phyloP scores from a whole-genome alignment of 2,888 invertebrate genomes.

The Steinernema carpocapsae region DNA sequence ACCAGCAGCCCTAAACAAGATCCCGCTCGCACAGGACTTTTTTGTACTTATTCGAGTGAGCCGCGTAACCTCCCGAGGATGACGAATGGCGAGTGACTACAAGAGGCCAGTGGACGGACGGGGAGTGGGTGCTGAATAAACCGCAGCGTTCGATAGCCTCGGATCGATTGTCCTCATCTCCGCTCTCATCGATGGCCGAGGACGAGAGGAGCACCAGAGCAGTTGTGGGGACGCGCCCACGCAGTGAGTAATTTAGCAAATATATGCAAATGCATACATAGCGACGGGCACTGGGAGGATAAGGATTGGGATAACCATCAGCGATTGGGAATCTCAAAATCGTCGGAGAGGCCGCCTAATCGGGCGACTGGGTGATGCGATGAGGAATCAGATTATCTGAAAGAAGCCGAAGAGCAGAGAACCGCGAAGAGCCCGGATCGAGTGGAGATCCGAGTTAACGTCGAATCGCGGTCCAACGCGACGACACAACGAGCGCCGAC shows the following conservation, averaged over 20 bases:
- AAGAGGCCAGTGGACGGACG: not conserved
- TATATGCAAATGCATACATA: slow-evolving; percentile 21
- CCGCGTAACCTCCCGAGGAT: not conserved
- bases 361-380: slow-evolving; percentile 8
- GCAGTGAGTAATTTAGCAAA: slow-evolving; percentile 30
- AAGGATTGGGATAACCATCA: slow-evolving; percentile 24
- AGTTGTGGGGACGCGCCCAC: slow-evolving; percentile 5
- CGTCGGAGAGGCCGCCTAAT: not conserved
- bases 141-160: not conserved
- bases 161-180: slow-evolving; percentile 12
- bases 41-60: too few species aligned
- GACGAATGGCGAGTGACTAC: not conserved
- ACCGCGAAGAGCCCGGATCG: too few species aligned
- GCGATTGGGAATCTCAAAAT: slow-evolving; percentile 10
- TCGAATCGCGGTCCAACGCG: not conserved
- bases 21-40: too few species aligned
- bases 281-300: not conserved
- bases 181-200: not conserved
- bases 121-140: not conserved
- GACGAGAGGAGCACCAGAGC: not conserved
- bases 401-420: too few species aligned
- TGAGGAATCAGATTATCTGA: not conserved
- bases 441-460: not conserved
- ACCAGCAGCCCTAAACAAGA: too few species aligned
- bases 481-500: too few species aligned